Evolutionary conservation across 2,888 invertebrate species (phyloP).

Genomic region (Aplocera efformata): DNA sequence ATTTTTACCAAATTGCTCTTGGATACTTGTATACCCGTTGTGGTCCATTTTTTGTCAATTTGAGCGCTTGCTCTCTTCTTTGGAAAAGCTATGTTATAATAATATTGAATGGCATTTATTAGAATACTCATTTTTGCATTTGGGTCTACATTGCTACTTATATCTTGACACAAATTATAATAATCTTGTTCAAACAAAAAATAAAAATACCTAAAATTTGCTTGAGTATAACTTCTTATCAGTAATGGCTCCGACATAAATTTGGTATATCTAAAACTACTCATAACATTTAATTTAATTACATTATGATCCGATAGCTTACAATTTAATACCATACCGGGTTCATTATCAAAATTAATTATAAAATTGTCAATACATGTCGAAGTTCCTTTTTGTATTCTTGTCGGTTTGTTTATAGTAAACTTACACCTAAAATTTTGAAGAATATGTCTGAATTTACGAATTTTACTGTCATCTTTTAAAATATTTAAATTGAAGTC

Average conservation of each 20-base stretch:
- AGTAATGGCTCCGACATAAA: no score
- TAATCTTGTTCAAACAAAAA: background rate
- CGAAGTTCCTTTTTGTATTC: background rate
- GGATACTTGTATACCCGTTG: no score
- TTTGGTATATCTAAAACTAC: background rate
- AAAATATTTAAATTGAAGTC: conserved; percentile 5
- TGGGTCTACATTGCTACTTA: no score
- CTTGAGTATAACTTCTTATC: background rate
- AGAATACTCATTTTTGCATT: no score
- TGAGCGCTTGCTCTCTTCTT: no score
- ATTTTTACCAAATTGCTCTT: no score
- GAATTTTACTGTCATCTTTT: background rate
- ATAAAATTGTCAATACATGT: conserved; percentile 6
- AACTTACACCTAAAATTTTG: background rate
- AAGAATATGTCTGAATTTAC: background rate
- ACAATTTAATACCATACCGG: background rate
- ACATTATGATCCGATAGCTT: conserved; percentile 6
- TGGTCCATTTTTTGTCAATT: no score
- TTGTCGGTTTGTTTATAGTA: background rate
- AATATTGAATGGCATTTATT: no score
- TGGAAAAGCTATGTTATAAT: no score
- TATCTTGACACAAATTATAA: no score
- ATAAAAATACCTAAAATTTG: background rate
- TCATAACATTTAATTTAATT: background rate
- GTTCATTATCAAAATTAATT: background rate